Conservation (phyloP, 2,888 invertebrate species). For the Dryococelus australis region DNA sequence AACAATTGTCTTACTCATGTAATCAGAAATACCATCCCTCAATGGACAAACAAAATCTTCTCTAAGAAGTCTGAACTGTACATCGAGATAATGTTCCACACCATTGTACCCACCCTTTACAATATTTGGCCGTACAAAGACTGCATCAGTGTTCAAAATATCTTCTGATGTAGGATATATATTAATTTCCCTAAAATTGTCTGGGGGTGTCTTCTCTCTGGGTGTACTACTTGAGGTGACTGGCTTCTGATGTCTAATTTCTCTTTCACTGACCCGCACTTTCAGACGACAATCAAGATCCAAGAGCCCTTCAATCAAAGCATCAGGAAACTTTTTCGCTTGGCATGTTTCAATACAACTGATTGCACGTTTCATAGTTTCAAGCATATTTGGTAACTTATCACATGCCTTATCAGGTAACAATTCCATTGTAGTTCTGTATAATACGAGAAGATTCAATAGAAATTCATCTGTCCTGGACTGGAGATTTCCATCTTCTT, state of each 20-base stretch:
- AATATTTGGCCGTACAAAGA: conserved; percentile 57
- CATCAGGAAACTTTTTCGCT: conserved; percentile 17
- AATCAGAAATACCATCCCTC: conserved; percentile 65
- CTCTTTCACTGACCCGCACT: not conserved
- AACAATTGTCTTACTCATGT: conserved; percentile 47
- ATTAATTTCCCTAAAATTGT: conserved; percentile 33
- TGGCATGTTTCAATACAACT: conserved; percentile 23
- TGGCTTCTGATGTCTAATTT: not conserved
- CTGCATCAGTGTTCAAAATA: conserved; percentile 42
- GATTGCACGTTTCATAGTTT: conserved; percentile 18
- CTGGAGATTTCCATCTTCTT: not conserved
- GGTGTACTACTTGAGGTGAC: not conserved
- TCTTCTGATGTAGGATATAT: conserved; percentile 53
- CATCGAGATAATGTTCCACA: conserved; percentile 60
- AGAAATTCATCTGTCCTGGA: not conserved
- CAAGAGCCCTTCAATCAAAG: not conserved
- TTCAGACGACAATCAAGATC: conserved; percentile 21
- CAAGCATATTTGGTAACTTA: not conserved
- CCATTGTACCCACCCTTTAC: conserved; percentile 55
- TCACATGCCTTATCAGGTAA: conserved; percentile 26
- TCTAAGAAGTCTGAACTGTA: conserved; percentile 59
- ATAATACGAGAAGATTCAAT: not conserved
- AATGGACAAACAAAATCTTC: conserved; percentile 61
- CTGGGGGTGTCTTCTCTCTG: conserved; percentile 28
- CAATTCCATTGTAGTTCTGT: not conserved